Conservation (phyloP, 2,113 vertebrate species). For the Chloropsis cyanopogon region DNA sequence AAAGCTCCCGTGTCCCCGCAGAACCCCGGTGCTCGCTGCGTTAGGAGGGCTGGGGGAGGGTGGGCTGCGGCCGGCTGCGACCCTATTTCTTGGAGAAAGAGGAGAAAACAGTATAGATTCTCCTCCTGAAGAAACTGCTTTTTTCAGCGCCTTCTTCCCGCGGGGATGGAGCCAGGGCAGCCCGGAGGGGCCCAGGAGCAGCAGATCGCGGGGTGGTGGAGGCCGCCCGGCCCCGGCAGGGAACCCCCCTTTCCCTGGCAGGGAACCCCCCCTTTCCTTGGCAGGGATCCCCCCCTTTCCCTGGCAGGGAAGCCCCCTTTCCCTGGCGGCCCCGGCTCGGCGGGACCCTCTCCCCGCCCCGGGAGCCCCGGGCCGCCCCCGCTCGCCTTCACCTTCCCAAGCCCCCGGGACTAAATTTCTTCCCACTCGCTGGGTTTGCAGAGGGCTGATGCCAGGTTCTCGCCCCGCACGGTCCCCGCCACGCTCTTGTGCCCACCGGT, state of each 20-base stretch:
- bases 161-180: background rate
- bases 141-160: too few species aligned
- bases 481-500: background rate
- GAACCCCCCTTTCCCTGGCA: too few species aligned
- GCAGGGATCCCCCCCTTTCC: too few species aligned
- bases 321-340: too few species aligned
- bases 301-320: background rate
- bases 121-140: background rate
- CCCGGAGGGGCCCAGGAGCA: background rate
- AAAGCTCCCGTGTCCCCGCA: background rate
- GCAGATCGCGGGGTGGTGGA: background rate
- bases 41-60: background rate
- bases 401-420: background rate
- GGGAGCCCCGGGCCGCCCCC: background rate
- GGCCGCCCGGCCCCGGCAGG: too few species aligned
- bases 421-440: background rate
- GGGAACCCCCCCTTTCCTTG: too few species aligned
- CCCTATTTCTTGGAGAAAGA: background rate
- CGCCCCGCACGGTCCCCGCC: rapidly evolving
- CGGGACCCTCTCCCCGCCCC: background rate
- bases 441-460: background rate
- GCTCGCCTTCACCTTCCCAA: background rate
- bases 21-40: background rate
- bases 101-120: background rate
- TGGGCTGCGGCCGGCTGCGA: background rate